A percentile compares a stretch with the other conserved stretches of the same genome.
Evolutionary conservation across 1,140 invertebrate species (phyloP).

Genomic region (Zaprionus inermis): DNA sequence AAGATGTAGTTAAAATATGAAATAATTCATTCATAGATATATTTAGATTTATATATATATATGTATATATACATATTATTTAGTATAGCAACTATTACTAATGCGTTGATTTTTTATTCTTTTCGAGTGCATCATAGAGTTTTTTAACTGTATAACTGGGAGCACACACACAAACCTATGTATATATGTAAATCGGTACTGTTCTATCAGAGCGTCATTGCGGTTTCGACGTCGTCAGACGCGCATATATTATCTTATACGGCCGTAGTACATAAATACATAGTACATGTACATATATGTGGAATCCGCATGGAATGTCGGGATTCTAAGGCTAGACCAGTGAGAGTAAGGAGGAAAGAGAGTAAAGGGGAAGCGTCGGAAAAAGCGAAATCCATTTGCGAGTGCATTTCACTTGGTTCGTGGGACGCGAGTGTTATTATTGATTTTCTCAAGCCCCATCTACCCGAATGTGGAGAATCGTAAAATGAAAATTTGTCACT

Average conservation of each 20-base stretch:
- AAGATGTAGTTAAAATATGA: not conserved
- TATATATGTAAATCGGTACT: constrained; percentile 3
- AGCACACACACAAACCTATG: not conserved
- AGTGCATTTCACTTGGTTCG: not conserved
- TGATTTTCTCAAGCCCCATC: not conserved
- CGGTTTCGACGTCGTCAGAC: constrained; percentile 8
- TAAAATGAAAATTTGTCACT: constrained; percentile 8
- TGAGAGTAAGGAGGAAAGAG: not conserved
- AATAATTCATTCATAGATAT: not conserved
- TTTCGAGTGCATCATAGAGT: not conserved
- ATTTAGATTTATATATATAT: not conserved
- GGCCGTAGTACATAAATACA: constrained; percentile 1
- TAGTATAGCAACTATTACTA: not conserved
- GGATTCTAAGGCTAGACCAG: constrained; percentile 6
- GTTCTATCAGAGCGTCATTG: constrained; percentile 14
- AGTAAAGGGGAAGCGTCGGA: not conserved
- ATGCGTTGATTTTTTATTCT: not conserved
- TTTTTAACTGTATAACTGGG: not conserved
- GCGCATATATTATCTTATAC: constrained; percentile 30
- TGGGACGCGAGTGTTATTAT: constrained; percentile 6
- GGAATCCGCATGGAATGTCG: constrained; percentile 12
- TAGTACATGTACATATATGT: constrained; percentile 1
- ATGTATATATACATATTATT: not conserved
- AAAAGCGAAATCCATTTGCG: not conserved
- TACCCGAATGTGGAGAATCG: not conserved